Percentiles rank a stretch among this genome's conserved stretches.
These are phyloP conservation scores for Coleophora deauratella DNA, from an alignment of 2,888 invertebrate species.

Conservation along the genomic window DNA sequence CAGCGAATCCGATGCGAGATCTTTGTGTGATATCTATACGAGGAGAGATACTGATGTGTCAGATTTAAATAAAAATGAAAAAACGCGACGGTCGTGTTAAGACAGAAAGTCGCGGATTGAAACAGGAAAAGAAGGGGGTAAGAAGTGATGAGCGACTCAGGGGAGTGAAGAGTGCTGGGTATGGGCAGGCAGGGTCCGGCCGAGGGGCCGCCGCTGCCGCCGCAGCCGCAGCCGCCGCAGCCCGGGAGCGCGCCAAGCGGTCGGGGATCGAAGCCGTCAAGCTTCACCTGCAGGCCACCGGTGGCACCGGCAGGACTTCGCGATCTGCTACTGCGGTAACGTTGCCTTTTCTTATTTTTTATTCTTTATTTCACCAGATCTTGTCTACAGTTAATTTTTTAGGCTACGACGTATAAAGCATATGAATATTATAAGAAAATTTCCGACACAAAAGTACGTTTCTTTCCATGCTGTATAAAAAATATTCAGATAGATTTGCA, in stretches of 20 bases:
- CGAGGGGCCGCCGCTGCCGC: too few relatives aligned
- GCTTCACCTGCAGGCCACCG: constrained; percentile 52
- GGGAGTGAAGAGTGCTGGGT: constrained; percentile 27
- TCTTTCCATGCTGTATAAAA: too few relatives aligned
- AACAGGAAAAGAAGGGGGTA: constrained; percentile 23
- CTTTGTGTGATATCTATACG: constrained; percentile 11
- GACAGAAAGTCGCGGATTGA: constrained; percentile 29
- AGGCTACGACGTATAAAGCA: too few relatives aligned
- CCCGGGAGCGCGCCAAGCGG: constrained; percentile 39
- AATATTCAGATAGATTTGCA: too few relatives aligned
- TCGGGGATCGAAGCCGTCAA: constrained; percentile 65
- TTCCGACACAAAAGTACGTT: too few relatives aligned
- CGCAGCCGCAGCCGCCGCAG: too few relatives aligned
- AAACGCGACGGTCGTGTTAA: constrained; percentile 42
- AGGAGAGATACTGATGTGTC: constrained; percentile 15
- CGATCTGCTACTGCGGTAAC: constrained; percentile 61
- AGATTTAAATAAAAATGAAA: constrained; percentile 45
- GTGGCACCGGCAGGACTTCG: constrained; percentile 59
- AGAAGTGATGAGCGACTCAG: constrained; percentile 25
- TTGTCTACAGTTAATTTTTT: too few relatives aligned
- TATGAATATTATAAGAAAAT: too few relatives aligned
- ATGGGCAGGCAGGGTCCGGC: not conserved
- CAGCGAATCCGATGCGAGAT: constrained; percentile 20
- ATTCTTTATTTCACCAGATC: too few relatives aligned
- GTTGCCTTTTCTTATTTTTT: not conserved